A percentile compares a stretch with the other conserved stretches of the same genome.
Conservation (phyloP, 2,888 invertebrate species). For the Cantharis lateralis region DNA sequence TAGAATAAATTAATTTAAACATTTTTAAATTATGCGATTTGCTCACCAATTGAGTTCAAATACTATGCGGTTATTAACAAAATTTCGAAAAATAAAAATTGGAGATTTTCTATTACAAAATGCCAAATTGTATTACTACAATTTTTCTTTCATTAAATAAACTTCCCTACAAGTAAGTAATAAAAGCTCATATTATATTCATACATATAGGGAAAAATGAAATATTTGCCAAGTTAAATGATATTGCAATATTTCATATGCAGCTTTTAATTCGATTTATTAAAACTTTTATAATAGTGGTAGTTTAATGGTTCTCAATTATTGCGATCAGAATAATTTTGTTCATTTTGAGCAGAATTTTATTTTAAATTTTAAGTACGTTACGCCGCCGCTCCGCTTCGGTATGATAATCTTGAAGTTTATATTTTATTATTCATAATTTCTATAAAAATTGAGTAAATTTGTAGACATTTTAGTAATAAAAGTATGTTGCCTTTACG, state of each 20-base stretch:
- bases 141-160: not conserved
- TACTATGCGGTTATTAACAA: no score
- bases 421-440: not conserved
- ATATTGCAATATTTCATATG: not conserved
- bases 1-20: no score
- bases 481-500: not conserved
- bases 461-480: conserved; percentile 1
- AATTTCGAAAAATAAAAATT: not conserved
- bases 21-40: no score
- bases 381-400: not conserved
- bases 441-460: not conserved
- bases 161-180: not conserved
- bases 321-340: not conserved
- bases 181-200: not conserved
- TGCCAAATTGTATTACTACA: not conserved
- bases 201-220: not conserved
- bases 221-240: not conserved
- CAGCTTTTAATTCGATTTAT: not conserved
- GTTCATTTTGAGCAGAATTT: not conserved
- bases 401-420: not conserved
- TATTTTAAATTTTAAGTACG: not conserved
- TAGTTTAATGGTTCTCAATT: not conserved
- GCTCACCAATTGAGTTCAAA: no score
- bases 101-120: not conserved
- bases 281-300: not conserved